Base-by-base conservation (phyloP, 2,113 vertebrate genomes). In the Myiagra hebetior region DNA sequence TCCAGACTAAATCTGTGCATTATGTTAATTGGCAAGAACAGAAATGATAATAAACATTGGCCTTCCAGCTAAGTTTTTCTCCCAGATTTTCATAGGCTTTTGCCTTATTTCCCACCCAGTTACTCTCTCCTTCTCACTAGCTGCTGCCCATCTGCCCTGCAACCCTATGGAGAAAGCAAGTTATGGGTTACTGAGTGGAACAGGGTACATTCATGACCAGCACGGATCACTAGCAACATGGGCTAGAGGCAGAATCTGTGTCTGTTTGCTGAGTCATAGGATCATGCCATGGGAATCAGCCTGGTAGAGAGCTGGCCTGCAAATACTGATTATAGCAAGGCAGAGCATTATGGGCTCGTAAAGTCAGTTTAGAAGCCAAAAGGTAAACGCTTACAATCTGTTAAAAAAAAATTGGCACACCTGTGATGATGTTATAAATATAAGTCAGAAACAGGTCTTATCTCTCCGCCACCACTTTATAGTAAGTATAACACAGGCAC, bases 131-230 rank as follows among this genome's bases (percentile, higher is more conserved):
- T 6, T 69, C 23, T 76, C 18, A 23, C 19, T 55, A 41, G 24
- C 12, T 63, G 6, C 6, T 31, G 21, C 18, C 26, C 7, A 15
- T 26, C 30, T 90, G 62, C n/a, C 49, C 20, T 44, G 46, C 21
- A 88, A 2, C 12, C 11, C 3, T 1, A 13, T 7, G 17, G 19
- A 85, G 41, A 88, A 53, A 83, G 15, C 21, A 68, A 57, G 14
- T 33, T 22, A 49, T 2, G 3, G 15, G 11, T n/a, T 93, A 15
- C 7, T 2, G 9, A 44, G 22, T 22, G 63, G 35, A 65, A 20
- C 9, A 8, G 10, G 13, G 3, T 28, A 23, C 0, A 0, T 11
- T 78, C 3, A 1, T 10, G 23, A 20, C 37, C 7, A 6, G 44
- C 41, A 28, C 2, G 3, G 3, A 41, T 2, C 27, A 27, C 22